Percentiles rank a stretch among this genome's conserved stretches.
phyloP scores from a whole-genome alignment of 1,140 invertebrate genomes.

The Drosophila bifasciata region DNA sequence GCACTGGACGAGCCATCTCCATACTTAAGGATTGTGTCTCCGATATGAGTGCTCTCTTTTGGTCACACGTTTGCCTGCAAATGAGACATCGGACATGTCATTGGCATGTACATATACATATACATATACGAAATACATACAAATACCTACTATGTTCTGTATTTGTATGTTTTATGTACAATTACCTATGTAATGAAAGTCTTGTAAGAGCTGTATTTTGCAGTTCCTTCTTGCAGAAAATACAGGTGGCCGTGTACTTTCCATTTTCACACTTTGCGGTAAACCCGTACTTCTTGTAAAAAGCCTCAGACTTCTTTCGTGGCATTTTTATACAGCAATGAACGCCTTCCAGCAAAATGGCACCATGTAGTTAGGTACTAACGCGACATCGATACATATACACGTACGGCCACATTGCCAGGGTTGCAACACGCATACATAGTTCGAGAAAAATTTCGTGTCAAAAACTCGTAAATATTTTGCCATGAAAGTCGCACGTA shows the following conservation, averaged over 20 bases:
- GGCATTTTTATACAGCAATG: conserved; percentile 33
- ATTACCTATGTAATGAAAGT: conserved; percentile 43
- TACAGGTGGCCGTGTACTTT: conserved; percentile 40
- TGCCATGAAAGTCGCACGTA: conserved; percentile 11
- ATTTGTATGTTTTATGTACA: background rate
- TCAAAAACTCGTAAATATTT: too few species aligned
- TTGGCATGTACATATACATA: conserved; percentile 11
- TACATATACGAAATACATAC: too few species aligned
- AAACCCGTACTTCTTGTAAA: conserved; percentile 41
- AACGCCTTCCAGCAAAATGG: conserved; percentile 9
- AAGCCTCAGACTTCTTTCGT: conserved; percentile 39
- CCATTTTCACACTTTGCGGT: conserved; percentile 20
- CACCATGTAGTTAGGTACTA: conserved; percentile 3
- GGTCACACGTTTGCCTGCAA: conserved; percentile 36
- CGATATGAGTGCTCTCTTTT: background rate
- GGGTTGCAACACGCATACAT: too few species aligned
- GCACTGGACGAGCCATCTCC: background rate
- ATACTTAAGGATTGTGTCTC: background rate
- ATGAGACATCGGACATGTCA: background rate
- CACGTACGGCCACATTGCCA: too few species aligned
- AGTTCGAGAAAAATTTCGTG: too few species aligned
- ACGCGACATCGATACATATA: too few species aligned
- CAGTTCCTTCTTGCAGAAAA: conserved; percentile 30
- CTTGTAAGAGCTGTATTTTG: conserved; percentile 41
- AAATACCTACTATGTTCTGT: background rate